phyloP scores from a whole-genome alignment of 2,888 invertebrate genomes.

The Nemoura dubitans region DNA sequence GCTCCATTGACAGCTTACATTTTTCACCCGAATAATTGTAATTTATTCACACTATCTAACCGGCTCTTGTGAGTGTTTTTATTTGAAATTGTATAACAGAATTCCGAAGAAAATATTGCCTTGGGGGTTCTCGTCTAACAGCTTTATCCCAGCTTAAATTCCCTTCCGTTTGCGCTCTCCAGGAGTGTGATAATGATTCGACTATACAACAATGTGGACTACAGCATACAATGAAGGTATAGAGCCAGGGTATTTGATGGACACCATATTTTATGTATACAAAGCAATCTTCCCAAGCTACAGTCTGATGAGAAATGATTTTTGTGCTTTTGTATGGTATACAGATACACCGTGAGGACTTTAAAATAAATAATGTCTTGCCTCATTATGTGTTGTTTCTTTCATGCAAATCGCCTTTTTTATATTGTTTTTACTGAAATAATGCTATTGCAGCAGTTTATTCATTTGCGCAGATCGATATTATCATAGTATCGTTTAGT shows the following conservation, averaged over 20 bases:
- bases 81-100: not conserved
- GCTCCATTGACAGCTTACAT: not conserved
- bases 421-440: not conserved
- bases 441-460: not conserved
- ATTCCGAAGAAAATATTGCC: not conserved
- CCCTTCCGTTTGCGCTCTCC: not conserved
- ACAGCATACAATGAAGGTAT: not conserved
- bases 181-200: not conserved
- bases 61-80: not conserved
- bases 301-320: not conserved
- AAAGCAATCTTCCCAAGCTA: not conserved
- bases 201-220: not conserved
- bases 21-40: not conserved
- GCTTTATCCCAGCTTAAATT: not conserved
- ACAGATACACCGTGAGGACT: not conserved
- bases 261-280: not conserved
- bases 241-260: not conserved
- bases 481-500: not conserved
- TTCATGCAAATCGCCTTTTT: not conserved
- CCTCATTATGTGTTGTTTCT: not conserved
- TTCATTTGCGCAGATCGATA: constrained; percentile 4
- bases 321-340: not conserved
- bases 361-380: not conserved
- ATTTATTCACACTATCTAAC: not conserved
- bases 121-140: not conserved